Base-by-base conservation (phyloP, 2,113 vertebrate species). In the Lepisosteus oculatus region DNA sequence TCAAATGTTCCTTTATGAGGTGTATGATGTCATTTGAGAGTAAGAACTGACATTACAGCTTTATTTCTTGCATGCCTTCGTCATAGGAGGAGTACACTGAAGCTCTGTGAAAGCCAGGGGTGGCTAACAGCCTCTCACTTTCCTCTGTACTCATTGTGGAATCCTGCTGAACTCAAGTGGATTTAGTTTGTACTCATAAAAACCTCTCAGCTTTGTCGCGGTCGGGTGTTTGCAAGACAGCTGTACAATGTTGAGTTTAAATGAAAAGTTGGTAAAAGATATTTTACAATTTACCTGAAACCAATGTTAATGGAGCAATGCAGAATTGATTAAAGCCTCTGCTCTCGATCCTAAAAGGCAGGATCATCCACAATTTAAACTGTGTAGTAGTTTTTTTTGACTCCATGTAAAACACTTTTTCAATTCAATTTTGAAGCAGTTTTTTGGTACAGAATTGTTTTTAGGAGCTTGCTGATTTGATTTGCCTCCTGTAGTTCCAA, bases 261-360 rank as follows among this genome's bases (percentile, higher is more conserved):
- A 55, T 63, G 63, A 55, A 61, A 29, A 42, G 69, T 72, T 67
- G 45, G 47, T 51, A 51, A 51, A 51, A 51, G 2, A 13, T 73
- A 76, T 74, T 47, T 56, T 66, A 70, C 68, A 71, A 56, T 75
- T 67, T 68, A 70, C 68, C 69, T 75, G 65, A 75, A 72, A 47
- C 17, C 57, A 68, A 43, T 77, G 74, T 74, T 65, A 79, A 69
- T 59, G 51, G 61, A 68, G 72, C 68, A 61, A 51, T 61, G 54
- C 63, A 71, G 66, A 74, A 66, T 67, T 45, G 65, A 69, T 29
- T 42, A 45, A 74, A 72, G 41, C 11, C 7, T 51, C 0, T 13
- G 13, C 15, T 17, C 43, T 14, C 9, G 13, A 55, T 45, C 15
- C 61, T 12, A 2, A 43, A 65, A 65, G 42, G 3, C 3, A 14